A percentile compares a stretch with the other conserved stretches of the same genome.
Conservation (phyloP, 2,888 invertebrate species). For the Sericinus montela region DNA sequence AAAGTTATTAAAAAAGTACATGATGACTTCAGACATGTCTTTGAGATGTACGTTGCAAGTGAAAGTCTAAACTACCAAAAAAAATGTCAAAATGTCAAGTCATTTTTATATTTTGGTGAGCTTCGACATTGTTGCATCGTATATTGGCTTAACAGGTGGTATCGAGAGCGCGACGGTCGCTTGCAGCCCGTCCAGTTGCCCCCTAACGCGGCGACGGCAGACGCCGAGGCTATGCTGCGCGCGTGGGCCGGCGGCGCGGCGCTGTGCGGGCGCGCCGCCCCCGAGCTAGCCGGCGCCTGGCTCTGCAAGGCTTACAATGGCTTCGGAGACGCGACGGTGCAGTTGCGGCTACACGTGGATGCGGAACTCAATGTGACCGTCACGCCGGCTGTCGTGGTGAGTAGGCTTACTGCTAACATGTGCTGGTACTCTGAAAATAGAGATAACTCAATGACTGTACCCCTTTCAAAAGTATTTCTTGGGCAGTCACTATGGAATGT, state of each 20-base stretch:
- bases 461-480: no score
- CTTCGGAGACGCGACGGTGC: conserved; percentile 82
- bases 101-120: no score
- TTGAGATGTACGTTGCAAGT: no score
- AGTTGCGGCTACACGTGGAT: conserved; percentile 80
- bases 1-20: no score
- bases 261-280: conserved; percentile 82
- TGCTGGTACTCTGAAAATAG: no score
- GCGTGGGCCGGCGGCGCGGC: conserved; percentile 85
- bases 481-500: no score
- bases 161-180: conserved; percentile 74
- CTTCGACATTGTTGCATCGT: no score
- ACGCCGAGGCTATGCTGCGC: conserved; percentile 60
- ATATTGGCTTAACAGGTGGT: conserved; percentile 61
- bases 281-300: conserved; percentile 82
- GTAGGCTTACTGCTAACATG: background rate
- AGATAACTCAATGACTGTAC: no score
- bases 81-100: no score
- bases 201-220: conserved; percentile 57
- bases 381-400: conserved; percentile 78
- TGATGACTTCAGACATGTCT: no score
- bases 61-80: no score
- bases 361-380: conserved; percentile 81
- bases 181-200: conserved; percentile 46
- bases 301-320: conserved; percentile 84